Base-by-base conservation (phyloP, 92 coral and sea anemone species). In the Porites divaricata region DNA sequence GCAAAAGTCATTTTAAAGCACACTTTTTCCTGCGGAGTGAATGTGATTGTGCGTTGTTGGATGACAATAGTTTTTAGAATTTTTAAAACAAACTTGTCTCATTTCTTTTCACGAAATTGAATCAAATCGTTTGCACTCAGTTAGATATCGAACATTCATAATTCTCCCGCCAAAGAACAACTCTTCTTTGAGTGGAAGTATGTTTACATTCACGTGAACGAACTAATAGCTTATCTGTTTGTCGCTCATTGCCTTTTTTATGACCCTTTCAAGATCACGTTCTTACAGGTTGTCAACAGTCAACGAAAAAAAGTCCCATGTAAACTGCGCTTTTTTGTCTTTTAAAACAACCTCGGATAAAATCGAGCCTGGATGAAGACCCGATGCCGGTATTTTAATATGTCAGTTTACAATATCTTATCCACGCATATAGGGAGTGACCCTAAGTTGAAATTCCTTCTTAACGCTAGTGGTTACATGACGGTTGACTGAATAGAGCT, bases 191-290 rank as follows among this genome's bases (percentile, higher is more conserved):
- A 23, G 14, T 6, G 20, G 19, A 9, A 7, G 16, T 71, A 41
- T 28, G 59, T 10, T 35, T 35, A 35, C 45, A 35, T 35, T 35
- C 58, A 24, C 24, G 50, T 45, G 56, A 19, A 13, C 48, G 10
- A 15, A 48, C 20, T 11, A 7, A 17, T 71, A 41, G 26, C 58
- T 71, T 9, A 71, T 35, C 45, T 19, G 11, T 6, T 6, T 16
- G 16, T 63, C 59, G 35, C 48, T 57, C 9, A 0, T 77, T 45
- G 41, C 63, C 63, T 61, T 28, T 19, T 28, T 19, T 59, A 35
- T 2, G 35, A 76, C 61, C 62, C 57, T 61, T 61, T 10, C 24
- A 35, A 76, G 21, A 62, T 77, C 25, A 77, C 81, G 57, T 77
- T 26, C 14, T 20, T 1, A 23, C 56, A 1, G 15, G 17, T 70